phyloP scores from a whole-genome alignment of 2,888 invertebrate species.

The Drosophila monieri region DNA sequence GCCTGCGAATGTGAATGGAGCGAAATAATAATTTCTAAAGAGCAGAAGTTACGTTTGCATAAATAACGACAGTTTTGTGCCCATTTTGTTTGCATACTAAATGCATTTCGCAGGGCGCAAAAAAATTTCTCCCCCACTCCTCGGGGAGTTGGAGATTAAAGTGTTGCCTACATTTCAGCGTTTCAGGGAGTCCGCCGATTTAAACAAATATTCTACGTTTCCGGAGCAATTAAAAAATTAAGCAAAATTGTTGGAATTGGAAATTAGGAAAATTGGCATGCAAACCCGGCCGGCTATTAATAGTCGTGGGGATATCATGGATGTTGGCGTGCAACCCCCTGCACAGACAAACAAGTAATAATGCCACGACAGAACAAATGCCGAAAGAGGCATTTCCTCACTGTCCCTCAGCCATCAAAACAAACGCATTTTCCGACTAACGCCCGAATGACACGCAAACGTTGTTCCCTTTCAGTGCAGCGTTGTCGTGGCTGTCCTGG shows the following conservation, averaged over 20 bases:
- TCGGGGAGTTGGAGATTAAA: slow-evolving; percentile 30
- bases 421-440: slow-evolving; percentile 66
- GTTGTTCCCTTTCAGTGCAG: slow-evolving; percentile 54
- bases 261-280: slow-evolving; percentile 50
- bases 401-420: slow-evolving; percentile 44
- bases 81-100: slow-evolving; percentile 65
- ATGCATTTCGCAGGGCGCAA: slow-evolving; percentile 59
- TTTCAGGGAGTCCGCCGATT: background rate
- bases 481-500: slow-evolving; percentile 26
- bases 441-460: slow-evolving; percentile 71
- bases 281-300: slow-evolving; percentile 25
- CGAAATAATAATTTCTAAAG: slow-evolving; percentile 75
- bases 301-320: slow-evolving; percentile 21
- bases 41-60: slow-evolving; percentile 76
- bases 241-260: slow-evolving; percentile 43
- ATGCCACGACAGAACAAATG: slow-evolving; percentile 27
- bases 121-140: slow-evolving; percentile 3
- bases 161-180: slow-evolving; percentile 32
- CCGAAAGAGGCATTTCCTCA: slow-evolving; percentile 55
- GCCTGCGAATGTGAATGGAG: slow-evolving; percentile 36
- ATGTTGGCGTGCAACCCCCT: slow-evolving; percentile 28
- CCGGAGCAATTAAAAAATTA: slow-evolving; percentile 31
- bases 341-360: slow-evolving; percentile 69
- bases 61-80: slow-evolving; percentile 72
- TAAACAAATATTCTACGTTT: background rate